Percentiles rank a stretch among this genome's conserved stretches.
phyloP scores from a whole-genome alignment of 2,113 vertebrate species.

The Mixornis gularis region DNA sequence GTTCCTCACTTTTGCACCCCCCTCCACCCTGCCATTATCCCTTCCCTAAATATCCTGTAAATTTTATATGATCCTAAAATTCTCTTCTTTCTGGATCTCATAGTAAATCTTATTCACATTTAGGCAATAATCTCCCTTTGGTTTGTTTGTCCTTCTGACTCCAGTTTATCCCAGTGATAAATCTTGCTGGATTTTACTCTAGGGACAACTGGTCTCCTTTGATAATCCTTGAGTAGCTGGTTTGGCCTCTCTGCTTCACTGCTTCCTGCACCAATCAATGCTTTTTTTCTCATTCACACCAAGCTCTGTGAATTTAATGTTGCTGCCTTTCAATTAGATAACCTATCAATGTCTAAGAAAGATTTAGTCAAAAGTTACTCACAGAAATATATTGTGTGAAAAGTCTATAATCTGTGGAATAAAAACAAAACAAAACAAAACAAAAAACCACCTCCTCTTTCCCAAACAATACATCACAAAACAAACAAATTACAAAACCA shows the following conservation, averaged over 20 bases:
- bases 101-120: background rate
- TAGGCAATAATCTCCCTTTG: background rate
- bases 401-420: background rate
- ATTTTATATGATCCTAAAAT: background rate
- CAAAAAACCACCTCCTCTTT: no score
- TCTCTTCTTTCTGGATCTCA: background rate
- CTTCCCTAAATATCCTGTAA: background rate
- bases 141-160: background rate
- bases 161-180: background rate
- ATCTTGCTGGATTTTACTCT: background rate
- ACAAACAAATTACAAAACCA: background rate
- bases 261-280: background rate
- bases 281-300: background rate
- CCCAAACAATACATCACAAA: background rate
- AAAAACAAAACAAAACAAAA: background rate
- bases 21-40: accelerated
- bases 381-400: background rate
- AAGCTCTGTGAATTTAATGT: background rate
- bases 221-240: background rate
- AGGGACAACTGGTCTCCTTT: background rate
- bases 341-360: background rate
- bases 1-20: accelerated
- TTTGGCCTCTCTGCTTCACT: background rate
- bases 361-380: background rate
- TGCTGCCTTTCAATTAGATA: background rate